These are phyloP conservation scores for Pardalotus punctatus DNA, from an alignment of 2,113 vertebrate genomes.

Conservation along the genomic window DNA sequence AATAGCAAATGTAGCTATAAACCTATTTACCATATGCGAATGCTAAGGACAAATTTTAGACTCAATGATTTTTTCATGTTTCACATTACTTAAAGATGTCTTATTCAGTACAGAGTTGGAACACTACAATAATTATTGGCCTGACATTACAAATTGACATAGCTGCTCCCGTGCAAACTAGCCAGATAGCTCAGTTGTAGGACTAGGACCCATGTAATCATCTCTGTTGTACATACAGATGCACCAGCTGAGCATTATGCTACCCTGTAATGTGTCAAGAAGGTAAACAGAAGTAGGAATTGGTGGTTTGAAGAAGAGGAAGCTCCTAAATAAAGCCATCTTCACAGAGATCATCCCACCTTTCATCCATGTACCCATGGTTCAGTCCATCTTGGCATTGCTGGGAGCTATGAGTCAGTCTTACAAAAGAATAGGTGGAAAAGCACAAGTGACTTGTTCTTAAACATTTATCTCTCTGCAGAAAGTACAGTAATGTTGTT, in stretches of 20 bases:
- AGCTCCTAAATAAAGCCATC: background rate
- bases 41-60: background rate
- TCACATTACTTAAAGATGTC: background rate
- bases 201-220: background rate
- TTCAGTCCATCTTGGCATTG: background rate
- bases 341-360: background rate
- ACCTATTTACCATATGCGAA: background rate
- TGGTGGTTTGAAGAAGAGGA: background rate
- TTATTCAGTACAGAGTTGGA: background rate
- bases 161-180: background rate
- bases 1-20: background rate
- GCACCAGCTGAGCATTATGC: background rate
- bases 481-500: background rate
- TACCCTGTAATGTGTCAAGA: background rate
- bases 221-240: background rate
- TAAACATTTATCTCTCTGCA: background rate
- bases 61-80: background rate
- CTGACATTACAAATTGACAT: background rate
- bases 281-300: background rate
- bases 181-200: background rate
- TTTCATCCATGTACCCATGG: background rate
- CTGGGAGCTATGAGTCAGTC: background rate
- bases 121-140: background rate
- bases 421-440: background rate
- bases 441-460: background rate